A percentile compares a stretch with the other conserved stretches of the same genome.
Conservation (phyloP, 2,888 invertebrate genomes). For the Caenorhabditis plicata region DNA sequence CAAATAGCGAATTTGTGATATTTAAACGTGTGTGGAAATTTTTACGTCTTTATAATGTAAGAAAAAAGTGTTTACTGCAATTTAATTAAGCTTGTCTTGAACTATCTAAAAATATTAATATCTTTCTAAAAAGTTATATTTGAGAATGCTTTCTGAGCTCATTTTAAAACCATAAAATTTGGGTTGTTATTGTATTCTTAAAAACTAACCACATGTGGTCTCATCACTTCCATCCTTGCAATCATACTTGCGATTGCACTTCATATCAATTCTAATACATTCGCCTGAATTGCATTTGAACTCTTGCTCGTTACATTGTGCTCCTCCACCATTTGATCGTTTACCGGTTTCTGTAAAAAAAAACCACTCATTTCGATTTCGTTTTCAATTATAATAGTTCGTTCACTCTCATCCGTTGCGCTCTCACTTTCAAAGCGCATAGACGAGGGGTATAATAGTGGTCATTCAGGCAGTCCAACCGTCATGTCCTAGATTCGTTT, state of each 20-base stretch:
- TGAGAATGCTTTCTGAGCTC: background rate
- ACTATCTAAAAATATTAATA: no score
- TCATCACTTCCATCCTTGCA: conserved; percentile 64
- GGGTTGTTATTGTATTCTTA: background rate
- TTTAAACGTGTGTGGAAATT: no score
- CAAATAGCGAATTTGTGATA: no score
- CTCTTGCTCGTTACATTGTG: conserved; percentile 26
- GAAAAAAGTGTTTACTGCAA: no score
- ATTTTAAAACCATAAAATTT: background rate
- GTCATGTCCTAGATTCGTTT: no score
- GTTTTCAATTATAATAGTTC: no score
- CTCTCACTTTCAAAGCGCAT: no score
- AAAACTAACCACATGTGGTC: conserved; percentile 51
- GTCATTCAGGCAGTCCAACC: no score
- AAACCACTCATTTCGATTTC: conserved; percentile 3
- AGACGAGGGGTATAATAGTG: no score
- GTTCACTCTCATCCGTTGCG: no score
- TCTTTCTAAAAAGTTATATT: background rate
- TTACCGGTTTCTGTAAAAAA: conserved; percentile 54
- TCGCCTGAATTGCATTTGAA: conserved; percentile 70
- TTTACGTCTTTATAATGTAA: no score
- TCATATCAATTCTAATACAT: conserved; percentile 79
- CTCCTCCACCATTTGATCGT: conserved; percentile 54
- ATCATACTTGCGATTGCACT: conserved; percentile 74
- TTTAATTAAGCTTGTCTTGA: no score